A percentile compares a stretch with the other conserved stretches of the same genome.
Conservation (phyloP, 1,140 invertebrate genomes). For the Andricus grossulariae region DNA sequence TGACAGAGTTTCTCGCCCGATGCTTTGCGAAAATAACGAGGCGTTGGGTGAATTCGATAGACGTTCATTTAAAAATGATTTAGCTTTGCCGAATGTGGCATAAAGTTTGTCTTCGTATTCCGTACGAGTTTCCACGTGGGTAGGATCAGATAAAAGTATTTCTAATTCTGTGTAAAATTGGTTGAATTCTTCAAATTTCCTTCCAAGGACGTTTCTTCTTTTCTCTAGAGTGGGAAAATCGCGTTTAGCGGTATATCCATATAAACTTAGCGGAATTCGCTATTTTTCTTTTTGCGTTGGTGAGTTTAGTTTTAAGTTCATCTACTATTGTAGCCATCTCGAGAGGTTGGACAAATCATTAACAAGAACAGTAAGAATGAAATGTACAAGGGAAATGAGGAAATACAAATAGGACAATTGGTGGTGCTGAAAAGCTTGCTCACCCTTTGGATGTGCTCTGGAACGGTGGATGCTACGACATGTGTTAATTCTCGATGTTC, state of each 20-base stretch:
- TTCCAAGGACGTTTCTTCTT: not conserved
- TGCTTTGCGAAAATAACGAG: too few species aligned
- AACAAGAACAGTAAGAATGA: not conserved
- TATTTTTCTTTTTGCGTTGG: too few species aligned
- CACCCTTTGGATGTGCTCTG: not conserved
- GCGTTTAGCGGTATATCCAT: not conserved
- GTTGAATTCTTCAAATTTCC: not conserved
- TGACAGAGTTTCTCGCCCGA: not conserved
- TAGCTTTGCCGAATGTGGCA: not conserved
- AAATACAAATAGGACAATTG: not conserved
- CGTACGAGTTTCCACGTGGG: not conserved
- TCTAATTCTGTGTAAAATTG: not conserved
- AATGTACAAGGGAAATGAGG: not conserved
- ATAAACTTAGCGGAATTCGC: too few species aligned
- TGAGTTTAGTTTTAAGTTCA: not conserved
- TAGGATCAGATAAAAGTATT: too few species aligned
- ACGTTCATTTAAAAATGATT: too few species aligned
- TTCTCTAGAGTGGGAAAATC: not conserved
- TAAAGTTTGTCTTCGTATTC: conserved; percentile 1
- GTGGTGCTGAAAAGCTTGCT: not conserved
- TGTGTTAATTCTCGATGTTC: too few species aligned
- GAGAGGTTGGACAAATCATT: not conserved
- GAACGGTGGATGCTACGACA: too few species aligned
- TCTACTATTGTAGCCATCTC: too few species aligned
- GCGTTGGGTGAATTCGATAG: too few species aligned